Evolutionary conservation across 2,797 vertebrate species (phyloP).

Genomic region (Holocentrus rufus): DNA sequence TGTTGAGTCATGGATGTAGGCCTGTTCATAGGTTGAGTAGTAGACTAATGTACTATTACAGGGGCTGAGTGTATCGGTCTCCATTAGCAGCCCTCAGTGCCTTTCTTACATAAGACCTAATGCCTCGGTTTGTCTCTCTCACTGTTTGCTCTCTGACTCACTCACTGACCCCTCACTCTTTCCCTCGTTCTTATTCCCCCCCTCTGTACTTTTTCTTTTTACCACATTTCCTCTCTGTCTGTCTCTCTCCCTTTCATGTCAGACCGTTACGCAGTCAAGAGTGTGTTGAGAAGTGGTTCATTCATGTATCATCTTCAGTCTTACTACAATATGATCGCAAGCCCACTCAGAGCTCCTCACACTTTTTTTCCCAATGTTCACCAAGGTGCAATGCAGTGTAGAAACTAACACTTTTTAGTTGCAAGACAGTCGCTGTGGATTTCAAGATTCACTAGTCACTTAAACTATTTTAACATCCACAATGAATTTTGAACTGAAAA

Average conservation of each 20-base stretch:
- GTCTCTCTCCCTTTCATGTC: background rate
- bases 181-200: background rate
- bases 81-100: background rate
- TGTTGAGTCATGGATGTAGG: conserved; percentile 35
- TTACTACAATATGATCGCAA: background rate
- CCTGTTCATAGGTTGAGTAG: background rate
- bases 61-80: conserved; percentile 10
- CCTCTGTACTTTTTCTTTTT: too few relatives aligned
- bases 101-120: background rate
- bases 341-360: background rate
- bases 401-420: too few relatives aligned
- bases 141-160: too few relatives aligned
- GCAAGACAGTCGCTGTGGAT: too few relatives aligned
- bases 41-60: conserved; percentile 4
- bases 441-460: too few relatives aligned
- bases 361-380: background rate
- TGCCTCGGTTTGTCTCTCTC: background rate
- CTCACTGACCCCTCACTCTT: background rate
- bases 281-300: too few relatives aligned
- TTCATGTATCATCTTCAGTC: too few relatives aligned
- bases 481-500: too few relatives aligned
- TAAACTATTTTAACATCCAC: too few relatives aligned
- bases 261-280: too few relatives aligned
- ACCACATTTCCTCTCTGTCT: background rate
- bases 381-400: background rate